phyloP scores from a whole-genome alignment of 2,113 vertebrate genomes.

The Prionailurus viverrinus region DNA sequence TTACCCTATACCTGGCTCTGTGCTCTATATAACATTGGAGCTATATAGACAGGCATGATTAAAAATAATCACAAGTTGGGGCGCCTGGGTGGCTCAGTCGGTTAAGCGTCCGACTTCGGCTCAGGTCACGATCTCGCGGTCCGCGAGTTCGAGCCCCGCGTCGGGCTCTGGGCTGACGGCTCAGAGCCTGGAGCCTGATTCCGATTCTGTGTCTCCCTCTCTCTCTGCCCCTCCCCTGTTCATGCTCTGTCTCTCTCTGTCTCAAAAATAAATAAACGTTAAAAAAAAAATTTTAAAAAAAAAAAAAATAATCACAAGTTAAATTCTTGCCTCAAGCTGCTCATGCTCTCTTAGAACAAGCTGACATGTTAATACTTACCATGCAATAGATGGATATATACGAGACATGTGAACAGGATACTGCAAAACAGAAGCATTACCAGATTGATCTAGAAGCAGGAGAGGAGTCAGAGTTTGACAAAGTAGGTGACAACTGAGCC shows the following conservation, averaged over 20 bases:
- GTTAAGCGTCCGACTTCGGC: no score
- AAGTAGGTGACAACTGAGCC: neutral
- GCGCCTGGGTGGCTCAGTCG: no score
- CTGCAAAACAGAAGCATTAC: neutral
- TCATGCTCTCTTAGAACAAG: neutral
- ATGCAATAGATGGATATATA: fast-evolving
- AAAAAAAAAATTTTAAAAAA: no score
- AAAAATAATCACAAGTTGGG: neutral
- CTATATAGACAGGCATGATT: neutral
- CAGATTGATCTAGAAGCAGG: neutral
- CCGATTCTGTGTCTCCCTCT: no score
- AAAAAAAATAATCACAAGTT: neutral
- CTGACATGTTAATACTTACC: neutral
- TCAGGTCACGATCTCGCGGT: no score
- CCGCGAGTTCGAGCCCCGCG: no score
- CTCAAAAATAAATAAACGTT: no score
- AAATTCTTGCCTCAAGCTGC: neutral
- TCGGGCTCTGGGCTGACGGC: no score
- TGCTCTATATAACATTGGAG: neutral
- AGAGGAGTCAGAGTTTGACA: neutral
- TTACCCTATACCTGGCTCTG: neutral
- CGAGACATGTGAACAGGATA: neutral
- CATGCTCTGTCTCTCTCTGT: no score
- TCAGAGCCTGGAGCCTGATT: no score
- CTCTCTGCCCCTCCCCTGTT: no score